Conservation (phyloP, 2,797 vertebrate species). For the Cynodonichthys magdalenae region DNA sequence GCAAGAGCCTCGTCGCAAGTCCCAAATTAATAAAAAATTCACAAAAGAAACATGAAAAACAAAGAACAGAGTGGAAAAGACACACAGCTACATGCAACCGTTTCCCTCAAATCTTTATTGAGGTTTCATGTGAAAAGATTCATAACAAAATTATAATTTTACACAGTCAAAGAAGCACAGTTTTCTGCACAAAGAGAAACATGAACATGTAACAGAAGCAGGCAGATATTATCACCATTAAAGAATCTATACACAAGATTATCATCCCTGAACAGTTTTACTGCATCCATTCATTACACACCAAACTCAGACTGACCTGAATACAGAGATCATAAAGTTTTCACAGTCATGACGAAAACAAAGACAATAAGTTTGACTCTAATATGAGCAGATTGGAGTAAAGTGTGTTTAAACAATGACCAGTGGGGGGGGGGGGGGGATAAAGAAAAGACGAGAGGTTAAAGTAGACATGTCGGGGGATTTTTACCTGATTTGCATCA, state of each 20-base stretch:
- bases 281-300: constrained; percentile 54
- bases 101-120: constrained; percentile 80
- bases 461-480: too few relatives aligned
- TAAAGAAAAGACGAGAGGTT: background rate
- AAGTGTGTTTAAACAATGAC: background rate
- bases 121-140: constrained; percentile 66
- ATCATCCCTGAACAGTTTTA: constrained; percentile 80
- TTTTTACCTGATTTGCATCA: background rate
- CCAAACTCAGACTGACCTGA: constrained; percentile 54
- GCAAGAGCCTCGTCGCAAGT: constrained; percentile 52
- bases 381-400: background rate
- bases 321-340: constrained; percentile 44
- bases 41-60: constrained; percentile 15
- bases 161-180: constrained; percentile 61
- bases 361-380: constrained; percentile 13
- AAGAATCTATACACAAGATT: constrained; percentile 63
- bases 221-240: constrained; percentile 50
- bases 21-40: constrained; percentile 16
- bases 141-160: constrained; percentile 74
- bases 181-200: constrained; percentile 40
- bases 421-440: too few relatives aligned
- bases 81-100: constrained; percentile 32
- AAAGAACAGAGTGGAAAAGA: background rate
- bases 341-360: constrained; percentile 51
- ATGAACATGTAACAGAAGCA: constrained; percentile 53